Conservation (phyloP, 2,888 invertebrate genomes). For the Pyrgus malvae region DNA sequence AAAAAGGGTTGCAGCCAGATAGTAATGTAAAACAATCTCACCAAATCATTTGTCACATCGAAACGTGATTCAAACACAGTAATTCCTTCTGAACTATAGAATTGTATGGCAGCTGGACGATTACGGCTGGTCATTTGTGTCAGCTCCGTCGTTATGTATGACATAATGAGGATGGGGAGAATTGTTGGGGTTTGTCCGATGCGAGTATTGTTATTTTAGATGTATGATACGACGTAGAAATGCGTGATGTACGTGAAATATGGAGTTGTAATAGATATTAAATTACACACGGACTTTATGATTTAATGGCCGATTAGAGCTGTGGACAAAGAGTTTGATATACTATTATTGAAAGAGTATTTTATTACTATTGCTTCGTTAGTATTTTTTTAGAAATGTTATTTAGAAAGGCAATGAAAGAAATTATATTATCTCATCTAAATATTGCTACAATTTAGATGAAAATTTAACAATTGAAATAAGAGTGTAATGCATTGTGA, state of each 20-base stretch:
- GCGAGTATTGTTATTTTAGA: constrained; percentile 1
- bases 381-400: too few relatives aligned
- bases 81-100: constrained; percentile 1
- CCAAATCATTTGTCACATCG: not conserved
- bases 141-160: constrained; percentile 9
- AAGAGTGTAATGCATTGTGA: too few relatives aligned
- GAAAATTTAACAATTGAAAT: too few relatives aligned
- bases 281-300: too few relatives aligned
- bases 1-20: too few relatives aligned
- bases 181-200: constrained; percentile 1
- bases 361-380: too few relatives aligned
- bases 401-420: too few relatives aligned
- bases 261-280: not conserved
- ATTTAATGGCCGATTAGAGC: too few relatives aligned
- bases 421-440: too few relatives aligned
- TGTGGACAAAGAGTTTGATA: too few relatives aligned
- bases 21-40: not conserved
- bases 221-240: not conserved
- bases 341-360: too few relatives aligned
- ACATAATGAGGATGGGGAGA: constrained; percentile 12
- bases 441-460: too few relatives aligned
- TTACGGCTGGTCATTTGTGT: constrained; percentile 16
- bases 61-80: not conserved
- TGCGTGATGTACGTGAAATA: not conserved
- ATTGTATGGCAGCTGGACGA: constrained; percentile 2